Evolutionary conservation across 2,888 invertebrate genomes (phyloP), one percentile per base, ranked within the genome.

Genomic region (Cremastinae sp.): DNA sequence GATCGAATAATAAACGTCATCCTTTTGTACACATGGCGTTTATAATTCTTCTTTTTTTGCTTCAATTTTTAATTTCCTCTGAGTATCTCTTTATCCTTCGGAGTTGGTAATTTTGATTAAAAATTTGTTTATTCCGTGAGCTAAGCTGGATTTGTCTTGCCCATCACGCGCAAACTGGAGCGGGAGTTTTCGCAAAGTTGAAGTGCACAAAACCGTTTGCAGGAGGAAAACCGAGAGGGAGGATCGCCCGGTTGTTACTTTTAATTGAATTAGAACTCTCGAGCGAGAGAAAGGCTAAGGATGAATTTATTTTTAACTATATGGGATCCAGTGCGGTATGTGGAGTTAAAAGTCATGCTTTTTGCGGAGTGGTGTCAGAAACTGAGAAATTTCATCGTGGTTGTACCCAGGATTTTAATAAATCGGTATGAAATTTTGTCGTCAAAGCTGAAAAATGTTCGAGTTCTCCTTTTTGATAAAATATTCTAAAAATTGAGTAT

Each of bases 191-290:
- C 53, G 51, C 39, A 49, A 20, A 10, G 8, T 28, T 4, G 35
- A 35, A 53, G 43, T 4, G 10, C 9, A n/a, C 22, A 56, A 35
- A 20, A 56, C 59, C 55, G 65, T 55, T 64, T 58, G 59, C 55
- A 56, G 20, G 22, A 20, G 59, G 28, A 1, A 62, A 62, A 65
- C 39, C 51, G n/a, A 35, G 62, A 45, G 68, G 51, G 51, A 64
- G 37, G 51, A 68, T 62, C 66, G 51, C 49, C 49, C 68, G 72
- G 75, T 76, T 72, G 72, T 76, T 76, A 76, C 62, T 76, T 76
- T 76, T 76, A 76, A 76, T 76, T 72, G 72, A 76, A 76, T 76
- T 76, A 72, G 68, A 72, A 66, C 66, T 62, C 71, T n/a, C 14
- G 45, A 12, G n/a, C 2, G 3, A 14, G n/a, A 41, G 4, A 41